phyloP scores from a whole-genome alignment of 2,797 vertebrate species.

The Zenarchopterus dispar region DNA sequence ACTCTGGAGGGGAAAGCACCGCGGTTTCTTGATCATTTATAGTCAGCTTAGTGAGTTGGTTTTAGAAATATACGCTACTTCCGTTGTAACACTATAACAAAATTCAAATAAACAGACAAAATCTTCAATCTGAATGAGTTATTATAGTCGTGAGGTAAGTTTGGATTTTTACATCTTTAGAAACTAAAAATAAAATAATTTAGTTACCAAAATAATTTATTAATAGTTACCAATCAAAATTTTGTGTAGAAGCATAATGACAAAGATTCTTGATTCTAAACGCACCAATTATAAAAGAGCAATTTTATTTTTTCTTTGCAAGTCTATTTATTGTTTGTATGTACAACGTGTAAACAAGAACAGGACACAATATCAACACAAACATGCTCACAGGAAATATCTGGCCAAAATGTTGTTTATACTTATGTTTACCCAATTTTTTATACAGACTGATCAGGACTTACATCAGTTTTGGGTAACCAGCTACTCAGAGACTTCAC shows the following conservation, averaged over 20 bases:
- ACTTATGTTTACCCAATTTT: conserved; percentile 53
- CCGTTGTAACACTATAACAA: neutral
- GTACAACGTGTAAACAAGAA: conserved; percentile 87
- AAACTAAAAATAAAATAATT: no score
- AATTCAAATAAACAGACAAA: neutral
- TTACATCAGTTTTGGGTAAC: conserved; percentile 68
- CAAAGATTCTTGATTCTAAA: no score
- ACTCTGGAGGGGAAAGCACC: rapidly evolving
- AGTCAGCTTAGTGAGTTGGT: no score
- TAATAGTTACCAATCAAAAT: no score
- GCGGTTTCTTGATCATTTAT: no score
- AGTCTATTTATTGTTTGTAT: conserved; percentile 78
- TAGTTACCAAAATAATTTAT: no score
- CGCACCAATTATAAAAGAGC: conserved; percentile 32
- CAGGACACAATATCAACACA: conserved; percentile 76
- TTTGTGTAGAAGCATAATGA: no score
- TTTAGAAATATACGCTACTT: neutral
- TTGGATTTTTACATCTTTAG: neutral
- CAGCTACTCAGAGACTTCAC: conserved; percentile 57
- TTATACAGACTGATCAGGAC: conserved; percentile 53
- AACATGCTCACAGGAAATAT: conserved; percentile 80
- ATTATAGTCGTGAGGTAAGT: neutral
- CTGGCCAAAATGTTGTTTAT: conserved; percentile 73
- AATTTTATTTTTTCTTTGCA: conserved; percentile 67
- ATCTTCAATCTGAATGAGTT: neutral